Evolutionary conservation across 30 jellyfish, hydroid and myxozoan species (phyloP), one percentile per base, ranked within the genome.

Genomic region (Sanderia malayensis): DNA sequence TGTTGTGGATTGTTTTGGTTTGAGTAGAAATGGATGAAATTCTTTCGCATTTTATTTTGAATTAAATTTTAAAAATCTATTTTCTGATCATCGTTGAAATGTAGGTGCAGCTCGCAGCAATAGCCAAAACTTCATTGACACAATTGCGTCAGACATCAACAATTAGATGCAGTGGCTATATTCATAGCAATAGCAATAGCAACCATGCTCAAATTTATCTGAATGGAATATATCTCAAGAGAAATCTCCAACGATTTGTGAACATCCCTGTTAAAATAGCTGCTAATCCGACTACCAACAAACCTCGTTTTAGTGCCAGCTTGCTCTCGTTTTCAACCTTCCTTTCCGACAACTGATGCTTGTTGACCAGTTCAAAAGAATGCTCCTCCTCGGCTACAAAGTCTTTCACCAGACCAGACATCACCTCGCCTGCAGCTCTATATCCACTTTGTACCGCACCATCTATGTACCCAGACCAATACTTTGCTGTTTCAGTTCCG

Each of bases 401-500:
- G 32, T 34, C 82, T 13, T 61, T 64, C 8, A n/a, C 30, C 55
- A 26, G 2, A 30, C 34, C 74, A 29, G 25, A 27, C 10, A 78
- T 67, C 1, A 82, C 71, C 70, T 82, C 94, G 79, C 61, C 58
- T 23, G 94, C 94, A 17, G 94, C 86, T 0, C 94, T 74, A 15
- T 44, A 60, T 61, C 94, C 94, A 71, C 87, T 71, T 77, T 82
- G 87, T 33, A 82, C 84, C 17, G 94, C 94, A 22, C 94, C 94
- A 33, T 73, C 87, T 0, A 82, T 73, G 65, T 71, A 82, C 10
- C 94, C 94, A 13, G 73, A 41, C 94, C 94, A 82, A 32, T 61
- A 66, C 22, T 47, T 75, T 20, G 94, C 94, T 24, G 94, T 71
- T 34, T 82, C 94, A 0, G 94, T 82, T 32, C 94, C 94, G 0